Evolutionary conservation across 2,797 vertebrate species (phyloP).

Genomic region (Helostoma temminkii): DNA sequence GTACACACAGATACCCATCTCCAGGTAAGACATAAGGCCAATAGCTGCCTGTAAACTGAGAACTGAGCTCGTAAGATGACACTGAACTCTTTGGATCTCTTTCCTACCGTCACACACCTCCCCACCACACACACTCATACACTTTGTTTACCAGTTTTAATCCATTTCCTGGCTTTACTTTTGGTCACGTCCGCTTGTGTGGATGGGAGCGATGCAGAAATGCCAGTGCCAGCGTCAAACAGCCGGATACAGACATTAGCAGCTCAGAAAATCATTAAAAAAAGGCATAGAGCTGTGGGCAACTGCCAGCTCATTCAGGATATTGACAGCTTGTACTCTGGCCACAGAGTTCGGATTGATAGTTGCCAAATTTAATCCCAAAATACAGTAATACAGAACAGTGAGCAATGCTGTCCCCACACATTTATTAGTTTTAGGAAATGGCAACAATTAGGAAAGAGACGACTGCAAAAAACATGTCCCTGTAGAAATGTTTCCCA

Average conservation of each 20-base stretch:
- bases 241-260: conserved; percentile 43
- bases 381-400: conserved; percentile 28
- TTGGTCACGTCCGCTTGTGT: conserved; percentile 67
- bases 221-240: conserved; percentile 32
- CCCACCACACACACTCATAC: conserved; percentile 10
- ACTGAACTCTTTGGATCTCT: conserved; percentile 69
- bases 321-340: conserved; percentile 49
- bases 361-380: conserved; percentile 43
- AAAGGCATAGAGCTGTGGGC: conserved; percentile 16
- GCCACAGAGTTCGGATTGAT: conserved; percentile 51
- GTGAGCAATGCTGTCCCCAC: conserved; percentile 5
- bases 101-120: conserved; percentile 49
- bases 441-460: conserved; percentile 19
- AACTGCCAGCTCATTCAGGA: conserved; percentile 60
- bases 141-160: conserved; percentile 79
- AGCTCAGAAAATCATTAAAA: conserved; percentile 50
- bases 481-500: neutral
- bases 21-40: conserved; percentile 75
- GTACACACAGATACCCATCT: conserved; percentile 39
- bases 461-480: neutral
- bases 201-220: conserved; percentile 25
- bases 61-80: conserved; percentile 72
- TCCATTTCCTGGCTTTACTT: conserved; percentile 77
- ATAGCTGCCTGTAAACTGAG: conserved; percentile 74
- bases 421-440: conserved; percentile 23